phyloP scores from a whole-genome alignment of 2,888 invertebrate genomes.

The Nymphalis urticae region DNA sequence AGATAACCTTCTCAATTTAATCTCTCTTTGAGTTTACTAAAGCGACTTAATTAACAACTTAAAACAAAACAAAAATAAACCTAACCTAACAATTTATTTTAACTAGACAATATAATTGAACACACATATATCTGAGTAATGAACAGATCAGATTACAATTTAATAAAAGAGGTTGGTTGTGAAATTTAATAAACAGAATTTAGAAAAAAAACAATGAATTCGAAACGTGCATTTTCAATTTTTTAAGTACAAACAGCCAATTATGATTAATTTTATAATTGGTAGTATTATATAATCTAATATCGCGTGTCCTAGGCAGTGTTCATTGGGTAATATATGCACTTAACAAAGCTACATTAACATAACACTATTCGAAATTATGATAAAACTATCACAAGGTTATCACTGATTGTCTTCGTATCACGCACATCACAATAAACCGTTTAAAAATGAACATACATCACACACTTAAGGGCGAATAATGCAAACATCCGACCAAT shows the following conservation, averaged over 20 bases:
- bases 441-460: constrained; percentile 38
- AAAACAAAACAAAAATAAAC: constrained; percentile 6
- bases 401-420: constrained; percentile 52
- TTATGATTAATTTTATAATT: constrained; percentile 55
- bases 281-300: constrained; percentile 50
- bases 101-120: constrained; percentile 16
- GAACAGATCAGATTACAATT: background rate
- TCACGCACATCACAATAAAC: constrained; percentile 39
- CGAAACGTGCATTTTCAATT: background rate
- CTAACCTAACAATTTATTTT: background rate
- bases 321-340: constrained; percentile 54
- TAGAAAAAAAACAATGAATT: background rate
- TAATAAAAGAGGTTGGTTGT: background rate
- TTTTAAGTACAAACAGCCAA: constrained; percentile 75
- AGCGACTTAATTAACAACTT: constrained; percentile 3
- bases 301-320: constrained; percentile 78
- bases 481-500: constrained; percentile 22
- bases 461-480: constrained; percentile 37
- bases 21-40: background rate
- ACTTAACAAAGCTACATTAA: constrained; percentile 57
- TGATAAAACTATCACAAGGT: constrained; percentile 70
- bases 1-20: constrained; percentile 19
- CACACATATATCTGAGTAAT: constrained; percentile 14
- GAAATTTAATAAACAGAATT: background rate
- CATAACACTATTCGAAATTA: constrained; percentile 46